Evolutionary conservation across 2,888 invertebrate genomes (phyloP), one percentile per base, ranked within the genome.

Genomic region (Tineola bisselliella): DNA sequence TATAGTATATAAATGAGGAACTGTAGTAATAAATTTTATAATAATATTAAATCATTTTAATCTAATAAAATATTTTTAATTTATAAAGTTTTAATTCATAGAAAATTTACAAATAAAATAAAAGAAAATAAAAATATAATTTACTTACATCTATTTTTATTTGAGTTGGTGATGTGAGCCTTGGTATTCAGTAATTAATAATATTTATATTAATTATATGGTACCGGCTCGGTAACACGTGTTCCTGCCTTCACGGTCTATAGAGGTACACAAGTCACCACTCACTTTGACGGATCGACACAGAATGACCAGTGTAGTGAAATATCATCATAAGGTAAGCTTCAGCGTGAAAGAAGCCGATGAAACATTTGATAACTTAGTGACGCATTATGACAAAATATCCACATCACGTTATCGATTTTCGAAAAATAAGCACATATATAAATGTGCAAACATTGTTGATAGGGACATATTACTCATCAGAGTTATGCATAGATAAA

Each of bases 181-280:
- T n/a, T 15, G 48, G 48, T 48, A 48, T 15, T 15, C 17, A 38
- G 38, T 48, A 48, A 48, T 48, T 48, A 48, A 48, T 48, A 15
- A 48, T 48, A 15, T 17, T 48, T 48, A 15, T 48, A 48, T 48
- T 48, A 48, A 48, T 48, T 48, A 48, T 48, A 48, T 17, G 2
- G 8, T 48, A 48, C 48, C 48, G 48, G 48, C 48, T 17, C 48
- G n/a, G 8, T 48, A 48, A 48, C 48, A 48, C 48, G 48, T 48
- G 48, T 17, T 48, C n/a, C 48, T 48, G 48, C 15, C n/a, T 48
- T 48, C 48, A 15, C 48, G 13, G 15, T 48, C 17, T 13, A 8
- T 48, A 48, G 48, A 8, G 10, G 25, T 25, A 8, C n/a, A 15
- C 48, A 48, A 48, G 48, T 48, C 48, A 48, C 48, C 48, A 48